Evolutionary conservation across 2,113 vertebrate genomes (phyloP), one percentile per base, ranked within the genome.

Genomic region (Turnix velox): DNA sequence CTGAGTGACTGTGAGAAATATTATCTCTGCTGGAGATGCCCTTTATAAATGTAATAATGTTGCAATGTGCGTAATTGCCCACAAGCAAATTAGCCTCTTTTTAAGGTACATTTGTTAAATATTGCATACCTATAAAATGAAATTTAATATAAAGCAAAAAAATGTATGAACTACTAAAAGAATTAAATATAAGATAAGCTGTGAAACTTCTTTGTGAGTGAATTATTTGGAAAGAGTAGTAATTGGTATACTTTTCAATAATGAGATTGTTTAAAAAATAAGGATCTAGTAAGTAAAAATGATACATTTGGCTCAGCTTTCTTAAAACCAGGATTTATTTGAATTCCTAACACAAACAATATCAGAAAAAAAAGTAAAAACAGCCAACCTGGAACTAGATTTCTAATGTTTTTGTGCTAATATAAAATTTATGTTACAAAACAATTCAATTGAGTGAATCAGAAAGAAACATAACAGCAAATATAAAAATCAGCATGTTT

Each of bases 1-100:
- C 65, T 0, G 96, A 97, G 94, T 94, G 88, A 96, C 93, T 91
- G 54, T 77, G 69, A 94, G 97, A 97, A 97, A 97, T 96, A 92
- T 76, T 97, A 96, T 93, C 96, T 94, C 84, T 84, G 33, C 46
- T 93, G 90, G 71, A 85, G 74, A 93, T 76, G 67, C 51, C 67
- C 58, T 94, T 94, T 93, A 62, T 94, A 81, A 96, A 94, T 94
- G 91, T 72, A 96, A 97, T 93, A 96, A 93, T 82, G 85, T 93
- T 95, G 77, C 94, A 92, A 61, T 88, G 87, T 93, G 15, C 89
- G 91, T 94, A 93, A 95, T 65, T 94, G 87, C 57, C 62, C 75
- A 11, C 39, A 75, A 54, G 16, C 39, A 84, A 82, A 66, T 80
- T 76, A 84, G 18, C 20, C 43, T 73, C 46, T 88, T 94, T 94